phyloP scores from a whole-genome alignment of 2,113 vertebrate species.

The Neoarius graeffei region DNA sequence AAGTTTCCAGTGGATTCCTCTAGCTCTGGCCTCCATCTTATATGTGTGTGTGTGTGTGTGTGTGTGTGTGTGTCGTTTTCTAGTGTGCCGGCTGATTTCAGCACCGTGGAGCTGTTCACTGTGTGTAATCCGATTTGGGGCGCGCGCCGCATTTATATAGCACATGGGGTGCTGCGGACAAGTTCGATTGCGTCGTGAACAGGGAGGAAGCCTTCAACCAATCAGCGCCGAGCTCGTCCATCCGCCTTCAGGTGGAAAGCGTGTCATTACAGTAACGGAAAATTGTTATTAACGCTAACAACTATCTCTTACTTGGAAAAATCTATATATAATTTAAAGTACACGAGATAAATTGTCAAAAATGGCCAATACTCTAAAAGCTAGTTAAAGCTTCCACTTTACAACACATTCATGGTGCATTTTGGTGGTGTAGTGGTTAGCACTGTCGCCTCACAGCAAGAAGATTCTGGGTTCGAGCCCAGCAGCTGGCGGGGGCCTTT shows the following conservation, averaged over 20 bases:
- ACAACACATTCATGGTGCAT: neutral
- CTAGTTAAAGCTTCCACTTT: neutral
- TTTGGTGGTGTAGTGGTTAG: neutral
- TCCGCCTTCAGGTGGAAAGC: conserved; percentile 49
- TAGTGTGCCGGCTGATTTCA: conserved; percentile 45
- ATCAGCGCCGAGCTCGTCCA: conserved; percentile 40
- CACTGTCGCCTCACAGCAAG: too few species aligned
- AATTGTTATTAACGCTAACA: neutral
- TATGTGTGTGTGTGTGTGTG: neutral
- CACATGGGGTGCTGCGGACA: conserved; percentile 61
- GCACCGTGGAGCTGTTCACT: conserved; percentile 54
- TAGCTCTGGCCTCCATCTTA: conserved; percentile 61
- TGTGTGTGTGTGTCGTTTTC: neutral
- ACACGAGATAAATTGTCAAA: neutral
- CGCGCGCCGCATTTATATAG: conserved; percentile 70
- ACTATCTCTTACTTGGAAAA: neutral
- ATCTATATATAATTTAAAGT: neutral
- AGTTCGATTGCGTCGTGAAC: conserved; percentile 69
- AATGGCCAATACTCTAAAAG: neutral
- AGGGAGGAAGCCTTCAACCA: conserved; percentile 56
- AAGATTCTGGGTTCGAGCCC: too few species aligned
- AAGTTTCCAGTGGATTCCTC: conserved; percentile 72
- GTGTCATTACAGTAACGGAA: conserved; percentile 51
- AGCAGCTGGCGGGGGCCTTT: too few species aligned
- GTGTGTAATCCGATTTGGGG: conserved; percentile 59